Base-by-base conservation (phyloP, 2,113 vertebrate genomes). In the Stegastes partitus region DNA sequence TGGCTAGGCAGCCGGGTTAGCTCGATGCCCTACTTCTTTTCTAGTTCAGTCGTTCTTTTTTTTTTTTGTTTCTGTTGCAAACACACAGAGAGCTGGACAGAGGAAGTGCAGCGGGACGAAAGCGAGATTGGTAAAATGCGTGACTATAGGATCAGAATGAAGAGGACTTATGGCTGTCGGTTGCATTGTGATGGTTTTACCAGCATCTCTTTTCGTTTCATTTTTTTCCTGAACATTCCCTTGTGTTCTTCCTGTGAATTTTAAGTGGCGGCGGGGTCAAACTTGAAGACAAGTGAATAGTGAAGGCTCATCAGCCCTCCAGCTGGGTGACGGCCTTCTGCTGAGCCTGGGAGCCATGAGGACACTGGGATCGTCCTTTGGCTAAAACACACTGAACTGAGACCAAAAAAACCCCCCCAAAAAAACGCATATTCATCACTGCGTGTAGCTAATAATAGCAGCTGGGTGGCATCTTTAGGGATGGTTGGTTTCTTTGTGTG, bases 1-100 rank as follows among this genome's bases (percentile, higher is more conserved):
- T 91, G 89, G 88, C 76, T 92, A 76, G 89, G 73, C 89, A 87
- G 87, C 85, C 84, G 80, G 86, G 91, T 89, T 91, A 92, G 50
- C 77, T 72, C 80, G 63, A 49, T 55, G 84, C 65, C 84, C 87
- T 57, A 91, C 81, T 92, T 91, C 72, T 76, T 85, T 92, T 91
- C 83, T 75, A 87, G 85, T 82, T 92, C 89, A 92, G 74, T 16
- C 5, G 22, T 63, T 87, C n/a, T n/a, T n/a, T n/a, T n/a, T n/a
- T n/a, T n/a, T n/a, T 79, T 86, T 87, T 82, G 61, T 84, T 82
- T 90, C 86, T 70, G 57, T 81, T 59, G 56, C 53, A 64, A 68
- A 77, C 42, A 81, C 5, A 63, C 74, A 81, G 61, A 57, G 68
- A 81, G 39, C 19, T 63, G 83, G 86, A 91, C 86, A 68, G 74